Base-by-base conservation (phyloP, 2,797 vertebrate species). In the Chaetophractus vellerosus region DNA sequence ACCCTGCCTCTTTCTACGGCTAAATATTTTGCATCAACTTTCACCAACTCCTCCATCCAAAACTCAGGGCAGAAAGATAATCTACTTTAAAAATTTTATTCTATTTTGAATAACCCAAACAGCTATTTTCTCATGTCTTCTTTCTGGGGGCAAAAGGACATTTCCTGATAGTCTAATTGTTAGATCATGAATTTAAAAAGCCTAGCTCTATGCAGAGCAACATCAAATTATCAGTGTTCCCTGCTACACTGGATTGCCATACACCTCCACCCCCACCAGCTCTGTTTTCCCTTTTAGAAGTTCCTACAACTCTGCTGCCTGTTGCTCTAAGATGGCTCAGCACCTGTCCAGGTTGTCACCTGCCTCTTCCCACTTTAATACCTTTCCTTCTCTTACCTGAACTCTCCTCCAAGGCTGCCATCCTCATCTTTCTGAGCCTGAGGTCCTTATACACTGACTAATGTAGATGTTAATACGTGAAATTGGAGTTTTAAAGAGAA, bases 221-320 rank as follows among this genome's bases (percentile, higher is more conserved):
- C 26, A 8, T 23, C 6, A 4, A 11, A 4, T 78, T 6, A 19
- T 55, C 19, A 23, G 12, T 16, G 9, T 6, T 4, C 6, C 15
- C 5, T 2, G 38, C 21, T 16, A 18, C 33, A 26, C 24, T 9
- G 6, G 1, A 23, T 14, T 38, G 55, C 2, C 26, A 19, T 86
- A 7, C 9, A 0, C 31, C 21, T 9, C 28, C 12, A 7, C 26
- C 1, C 33, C 14, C 6, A 2, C 1, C 18, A 19, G 28, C 12
- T 55, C 1, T n/a, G 41, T 41, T 3, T 33, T 2, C 11, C 23
- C 6, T 48, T 2, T 11, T n/a, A 5, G 9, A 82, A 21, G 36
- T 6, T 31, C 6, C 36, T 38, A 48, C 0, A 18, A 28, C 64
- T 45, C 12, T 28, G 6, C 2, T 19, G 9, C 9, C 2, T 23